A percentile compares a stretch with the other conserved stretches of the same genome.
Evolutionary conservation across 2,888 invertebrate species (phyloP).

Genomic region (Ganaspis brasiliensis): DNA sequence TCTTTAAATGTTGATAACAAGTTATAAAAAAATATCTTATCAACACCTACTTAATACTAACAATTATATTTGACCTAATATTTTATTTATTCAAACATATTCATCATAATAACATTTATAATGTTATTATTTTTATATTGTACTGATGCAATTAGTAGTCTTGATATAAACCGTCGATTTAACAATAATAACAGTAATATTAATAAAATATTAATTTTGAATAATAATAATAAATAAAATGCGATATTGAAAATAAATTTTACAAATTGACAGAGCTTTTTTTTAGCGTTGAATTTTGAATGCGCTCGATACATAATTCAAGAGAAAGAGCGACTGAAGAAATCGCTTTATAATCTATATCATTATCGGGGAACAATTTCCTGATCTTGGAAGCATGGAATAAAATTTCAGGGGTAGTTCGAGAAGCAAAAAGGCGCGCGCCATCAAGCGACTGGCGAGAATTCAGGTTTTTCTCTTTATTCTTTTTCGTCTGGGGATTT

Average conservation of each 20-base stretch:
- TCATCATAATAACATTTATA: too few relatives aligned
- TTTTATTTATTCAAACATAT: conserved; percentile 1
- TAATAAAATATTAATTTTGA: too few relatives aligned
- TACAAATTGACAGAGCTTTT: neutral
- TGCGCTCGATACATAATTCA: conserved; percentile 4
- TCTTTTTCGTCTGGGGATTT: conserved; percentile 40
- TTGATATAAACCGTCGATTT: too few relatives aligned
- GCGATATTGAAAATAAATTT: too few relatives aligned
- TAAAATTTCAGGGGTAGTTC: conserved; percentile 38
- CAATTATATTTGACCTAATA: conserved; percentile 10
- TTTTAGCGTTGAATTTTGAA: neutral
- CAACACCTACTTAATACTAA: conserved; percentile 7
- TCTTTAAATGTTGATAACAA: conserved; percentile 22
- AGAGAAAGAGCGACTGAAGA: conserved; percentile 1
- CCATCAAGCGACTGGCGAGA: conserved; percentile 33
- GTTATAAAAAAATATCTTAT: conserved; percentile 32
- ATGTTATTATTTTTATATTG: too few relatives aligned
- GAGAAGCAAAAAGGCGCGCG: conserved; percentile 27
- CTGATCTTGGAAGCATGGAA: conserved; percentile 37
- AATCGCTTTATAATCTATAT: conserved; percentile 40
- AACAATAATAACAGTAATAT: too few relatives aligned
- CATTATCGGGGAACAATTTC: conserved; percentile 37
- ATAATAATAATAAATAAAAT: too few relatives aligned
- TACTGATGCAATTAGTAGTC: too few relatives aligned
- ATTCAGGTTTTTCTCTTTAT: conserved; percentile 29